Base-by-base conservation (phyloP, 2,797 vertebrate species). In the Ceryle rudis region DNA sequence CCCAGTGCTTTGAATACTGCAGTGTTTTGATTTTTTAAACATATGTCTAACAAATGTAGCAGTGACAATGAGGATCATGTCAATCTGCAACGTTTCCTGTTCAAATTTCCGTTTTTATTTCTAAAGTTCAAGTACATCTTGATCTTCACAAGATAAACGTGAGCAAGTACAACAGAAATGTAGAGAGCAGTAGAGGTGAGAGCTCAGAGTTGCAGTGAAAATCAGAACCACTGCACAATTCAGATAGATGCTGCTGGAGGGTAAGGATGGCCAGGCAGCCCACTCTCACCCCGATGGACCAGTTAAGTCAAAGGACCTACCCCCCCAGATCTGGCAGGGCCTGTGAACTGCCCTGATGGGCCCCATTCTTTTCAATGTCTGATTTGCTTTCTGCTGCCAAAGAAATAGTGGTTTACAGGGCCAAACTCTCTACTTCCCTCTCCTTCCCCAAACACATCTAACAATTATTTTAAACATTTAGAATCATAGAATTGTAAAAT, bases 11-110 rank as follows among this genome's bases (percentile, higher is more conserved):
- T 94, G 83, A 86, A 70, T 75, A 90, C 46, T 81, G 33, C 57
- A 67, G 33, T 60, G 87, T 88, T 94, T 83, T 95, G 91, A 96
- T 96, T 95, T 96, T 89, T 74, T 92, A 96, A 97, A 95, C 95
- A 95, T 65, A 85, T 94, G 95, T 80, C 60, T 84, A 91, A 93
- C 91, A 86, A 94, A 92, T 80, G 84, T 74, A 94, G 72, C 70
- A 61, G 86, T 93, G 89, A 91, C 96, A 94, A 95, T 93, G 74
- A 95, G 93, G 81, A 97, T 92, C 95, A 91, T 86, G 71, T 90
- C 88, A 92, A 90, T 94, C 80, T 90, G 78, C 83, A 86, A 66
- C 78, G 54, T 82, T 96, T 96, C 97, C 94, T 96, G 90, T 92
- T 93, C 90, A 95, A 94, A 94, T 93, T 95, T 95, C 94, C 74